Percentiles rank a stretch among this genome's conserved stretches.
Conservation (phyloP, 1,140 invertebrate genomes). For the Batillaria attramentaria region DNA sequence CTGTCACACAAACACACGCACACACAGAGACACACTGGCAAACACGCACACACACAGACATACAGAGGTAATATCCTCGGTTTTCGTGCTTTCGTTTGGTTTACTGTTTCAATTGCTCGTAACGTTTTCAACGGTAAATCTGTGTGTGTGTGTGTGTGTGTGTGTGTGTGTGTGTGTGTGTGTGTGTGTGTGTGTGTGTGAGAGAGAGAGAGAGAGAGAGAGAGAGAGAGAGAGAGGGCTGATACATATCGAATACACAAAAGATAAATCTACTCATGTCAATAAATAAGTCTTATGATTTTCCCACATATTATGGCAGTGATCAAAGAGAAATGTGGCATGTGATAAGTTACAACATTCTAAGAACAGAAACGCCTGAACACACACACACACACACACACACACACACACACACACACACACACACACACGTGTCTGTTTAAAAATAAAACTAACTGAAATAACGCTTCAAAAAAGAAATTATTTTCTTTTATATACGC, state of each 20-base stretch:
- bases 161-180: slow-evolving; percentile 4
- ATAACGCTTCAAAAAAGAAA: too few relatives aligned
- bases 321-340: not conserved
- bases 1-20: too few relatives aligned
- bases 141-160: slow-evolving; percentile 15
- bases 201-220: not conserved
- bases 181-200: not conserved
- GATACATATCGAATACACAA: too few relatives aligned
- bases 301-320: not conserved
- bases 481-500: too few relatives aligned
- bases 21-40: not conserved
- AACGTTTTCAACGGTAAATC: not conserved
- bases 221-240: not conserved
- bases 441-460: too few relatives aligned
- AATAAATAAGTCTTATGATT: not conserved
- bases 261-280: too few relatives aligned
- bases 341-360: not conserved
- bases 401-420: not conserved
- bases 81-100: not conserved
- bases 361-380: not conserved
- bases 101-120: not conserved
- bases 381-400: not conserved
- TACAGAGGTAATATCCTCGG: not conserved
- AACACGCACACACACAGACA: not conserved
- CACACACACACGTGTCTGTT: too few relatives aligned